Evolutionary conservation across 37 sponge, comb jelly and placozoan species (phyloP), one percentile per base, ranked within the genome.

Genomic region (Spongilla lacustris): DNA sequence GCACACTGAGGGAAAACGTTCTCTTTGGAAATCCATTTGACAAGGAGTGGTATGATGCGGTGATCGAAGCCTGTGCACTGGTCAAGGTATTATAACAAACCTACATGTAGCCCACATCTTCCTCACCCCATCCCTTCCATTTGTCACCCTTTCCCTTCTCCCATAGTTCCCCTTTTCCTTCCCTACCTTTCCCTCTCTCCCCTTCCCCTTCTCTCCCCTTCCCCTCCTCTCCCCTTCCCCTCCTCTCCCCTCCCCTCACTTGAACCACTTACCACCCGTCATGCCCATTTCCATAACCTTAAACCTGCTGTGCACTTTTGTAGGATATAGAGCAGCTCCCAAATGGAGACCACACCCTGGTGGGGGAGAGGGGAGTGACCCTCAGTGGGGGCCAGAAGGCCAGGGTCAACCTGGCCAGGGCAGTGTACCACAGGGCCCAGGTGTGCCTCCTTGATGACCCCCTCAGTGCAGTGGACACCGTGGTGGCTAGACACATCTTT

Each of bases 361-460:
- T 95, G 9, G 98, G 98, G 41, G 95, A 92, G 86, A 91, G 92
- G 69, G 98, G 98, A 68, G 93, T 95, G 41, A 95, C 95, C 24
- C 85, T 95, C 67, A 97, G 95, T 93, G 98, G 98, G 21, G 98
- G 98, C 22, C 98, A 97, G 86, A 95, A 95, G 89, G 91, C 96
- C 12, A 88, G 98, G 70, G 91, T 97, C 23, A 90, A 89, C 76
- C 90, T 97, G 68, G 98, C 98, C 24, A 87, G 96, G 76, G 90
- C 93, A 26, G 80, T 92, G 37, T 95, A 95, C 76, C 85, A 75
- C 36, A 32, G 87, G 22, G 93, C 91, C 37, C 93, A 92, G 66
- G 79, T 95, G 68, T 89, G 85, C 81, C 83, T 95, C 36, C 83
- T 95, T 69, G 96, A 95, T 80, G 96, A 95, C 70, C 96, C 96